These are phyloP conservation scores for Linepithema humile DNA, from an alignment of 1,140 invertebrate species.

Conservation along the genomic window DNA sequence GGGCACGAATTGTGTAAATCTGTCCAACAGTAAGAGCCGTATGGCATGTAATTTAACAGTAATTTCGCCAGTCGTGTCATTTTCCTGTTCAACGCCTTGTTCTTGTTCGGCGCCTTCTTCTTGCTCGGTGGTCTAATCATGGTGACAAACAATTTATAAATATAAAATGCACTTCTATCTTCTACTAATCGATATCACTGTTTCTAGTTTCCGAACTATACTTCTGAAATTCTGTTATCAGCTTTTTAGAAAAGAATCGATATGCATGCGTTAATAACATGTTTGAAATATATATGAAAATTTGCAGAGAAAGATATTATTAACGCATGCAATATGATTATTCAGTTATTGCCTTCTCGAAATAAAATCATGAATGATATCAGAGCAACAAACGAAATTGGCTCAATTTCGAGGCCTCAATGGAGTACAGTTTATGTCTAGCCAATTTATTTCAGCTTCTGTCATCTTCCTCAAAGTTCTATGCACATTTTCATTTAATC, in stretches of 20 bases:
- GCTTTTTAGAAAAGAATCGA: not conserved
- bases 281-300: slow-evolving; percentile 11
- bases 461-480: not conserved
- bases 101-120: slow-evolving; percentile 76
- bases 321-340: not conserved
- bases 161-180: slow-evolving; percentile 7
- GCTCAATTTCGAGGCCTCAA: slow-evolving; percentile 12
- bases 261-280: slow-evolving; percentile 24
- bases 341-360: not conserved
- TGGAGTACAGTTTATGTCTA: not conserved
- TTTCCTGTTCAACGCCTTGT: slow-evolving; percentile 75
- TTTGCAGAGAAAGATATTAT: not conserved
- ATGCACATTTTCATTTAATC: not conserved
- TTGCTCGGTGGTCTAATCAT: slow-evolving; percentile 77
- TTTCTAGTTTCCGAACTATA: not conserved
- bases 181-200: not conserved
- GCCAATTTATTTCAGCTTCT: not conserved
- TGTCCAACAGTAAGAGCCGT: slow-evolving; percentile 85
- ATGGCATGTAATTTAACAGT: slow-evolving; percentile 84
- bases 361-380: not conserved
- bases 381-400: not conserved
- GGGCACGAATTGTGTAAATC: slow-evolving; percentile 87
- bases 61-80: slow-evolving; percentile 77
- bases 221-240: not conserved
- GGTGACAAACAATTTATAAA: slow-evolving; percentile 27